Evolutionary conservation across 2,113 vertebrate species (phyloP).

Genomic region (Pelodiscus sinensis): DNA sequence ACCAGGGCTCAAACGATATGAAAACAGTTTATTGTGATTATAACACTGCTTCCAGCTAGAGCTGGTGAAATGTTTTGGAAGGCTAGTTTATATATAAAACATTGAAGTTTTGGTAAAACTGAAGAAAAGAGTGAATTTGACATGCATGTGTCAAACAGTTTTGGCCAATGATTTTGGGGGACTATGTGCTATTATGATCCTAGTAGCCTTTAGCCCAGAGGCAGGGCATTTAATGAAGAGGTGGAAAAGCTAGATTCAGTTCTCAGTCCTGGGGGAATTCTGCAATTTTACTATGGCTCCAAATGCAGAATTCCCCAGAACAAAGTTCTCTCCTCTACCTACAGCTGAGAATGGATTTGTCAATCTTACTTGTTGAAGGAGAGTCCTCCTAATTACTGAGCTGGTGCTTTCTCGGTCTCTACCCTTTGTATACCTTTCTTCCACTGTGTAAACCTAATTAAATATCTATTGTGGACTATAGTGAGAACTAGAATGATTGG

Average conservation of each 20-base stretch:
- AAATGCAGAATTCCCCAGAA: too few relatives aligned
- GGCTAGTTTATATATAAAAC: neutral
- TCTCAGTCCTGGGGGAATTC: too few relatives aligned
- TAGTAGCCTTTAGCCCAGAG: neutral
- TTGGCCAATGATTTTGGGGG: neutral
- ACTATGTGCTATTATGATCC: neutral
- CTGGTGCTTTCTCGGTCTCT: neutral
- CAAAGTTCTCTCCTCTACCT: neutral
- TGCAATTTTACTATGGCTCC: too few relatives aligned
- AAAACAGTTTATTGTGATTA: neutral
- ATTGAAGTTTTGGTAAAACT: neutral
- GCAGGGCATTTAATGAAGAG: neutral
- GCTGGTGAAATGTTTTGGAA: neutral
- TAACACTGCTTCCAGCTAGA: neutral
- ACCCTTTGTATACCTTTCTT: neutral
- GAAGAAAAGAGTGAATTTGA: neutral
- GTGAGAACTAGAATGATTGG: neutral
- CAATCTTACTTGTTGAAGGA: neutral
- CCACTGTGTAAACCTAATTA: neutral
- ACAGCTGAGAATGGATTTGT: neutral
- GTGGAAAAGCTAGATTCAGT: neutral
- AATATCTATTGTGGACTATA: neutral
- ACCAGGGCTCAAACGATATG: fast-evolving
- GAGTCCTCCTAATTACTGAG: neutral
- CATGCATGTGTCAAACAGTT: neutral